Evolutionary conservation across 2,113 vertebrate species (phyloP).

Genomic region (Tympanuchus pallidicinctus): DNA sequence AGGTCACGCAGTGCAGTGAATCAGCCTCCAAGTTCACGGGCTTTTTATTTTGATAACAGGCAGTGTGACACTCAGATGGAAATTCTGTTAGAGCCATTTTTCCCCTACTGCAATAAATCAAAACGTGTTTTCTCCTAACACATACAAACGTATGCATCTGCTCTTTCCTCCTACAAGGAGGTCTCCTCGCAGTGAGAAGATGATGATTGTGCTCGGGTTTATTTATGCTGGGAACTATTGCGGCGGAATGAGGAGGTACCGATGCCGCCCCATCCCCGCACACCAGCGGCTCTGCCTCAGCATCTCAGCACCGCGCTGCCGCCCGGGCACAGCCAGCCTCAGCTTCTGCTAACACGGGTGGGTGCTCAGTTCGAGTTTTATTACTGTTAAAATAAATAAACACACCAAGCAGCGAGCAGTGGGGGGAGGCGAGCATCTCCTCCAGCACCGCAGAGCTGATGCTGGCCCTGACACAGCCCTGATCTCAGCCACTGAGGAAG

Average conservation of each 20-base stretch:
- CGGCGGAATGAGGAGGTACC: rapidly evolving
- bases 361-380: neutral
- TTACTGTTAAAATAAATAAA: neutral
- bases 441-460: neutral
- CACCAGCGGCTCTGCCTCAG: neutral
- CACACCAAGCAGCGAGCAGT: neutral
- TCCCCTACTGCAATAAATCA: slow-evolving; percentile 47
- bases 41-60: slow-evolving; percentile 53
- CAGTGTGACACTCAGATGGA: slow-evolving; percentile 5
- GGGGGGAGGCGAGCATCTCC: neutral
- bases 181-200: neutral
- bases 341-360: neutral
- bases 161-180: slow-evolving; percentile 8
- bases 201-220: rapidly evolving
- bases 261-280: neutral
- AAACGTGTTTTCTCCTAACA: slow-evolving; percentile 53
- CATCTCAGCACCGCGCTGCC: neutral
- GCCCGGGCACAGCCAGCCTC: neutral
- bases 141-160: neutral
- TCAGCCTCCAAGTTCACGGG: slow-evolving; percentile 23
- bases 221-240: neutral
- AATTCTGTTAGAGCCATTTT: slow-evolving; percentile 40
- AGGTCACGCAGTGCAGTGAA: neutral
- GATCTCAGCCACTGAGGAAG: neutral
- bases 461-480: neutral